Evolutionary conservation across 2,113 vertebrate genomes (phyloP).

Genomic region (Cygnus buccinator): DNA sequence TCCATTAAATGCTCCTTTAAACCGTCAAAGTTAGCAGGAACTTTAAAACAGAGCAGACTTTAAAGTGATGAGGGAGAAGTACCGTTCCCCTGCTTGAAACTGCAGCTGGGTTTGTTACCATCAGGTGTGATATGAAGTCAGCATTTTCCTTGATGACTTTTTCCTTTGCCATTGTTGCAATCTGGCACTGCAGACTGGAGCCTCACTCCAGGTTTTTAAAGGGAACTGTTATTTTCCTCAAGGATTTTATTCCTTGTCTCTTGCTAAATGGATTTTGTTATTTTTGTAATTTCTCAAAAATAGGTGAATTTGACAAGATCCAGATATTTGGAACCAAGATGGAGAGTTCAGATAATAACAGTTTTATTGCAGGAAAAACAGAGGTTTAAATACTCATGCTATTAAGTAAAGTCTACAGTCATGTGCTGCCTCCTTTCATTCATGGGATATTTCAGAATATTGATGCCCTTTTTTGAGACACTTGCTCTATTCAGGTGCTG

Average conservation of each 20-base stretch:
- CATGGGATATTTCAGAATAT: neutral
- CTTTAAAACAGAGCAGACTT: constrained; percentile 54
- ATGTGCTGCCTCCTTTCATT: neutral
- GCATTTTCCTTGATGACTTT: constrained; percentile 43
- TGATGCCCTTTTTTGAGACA: neutral
- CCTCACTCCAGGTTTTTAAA: constrained; percentile 44
- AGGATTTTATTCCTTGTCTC: constrained; percentile 47
- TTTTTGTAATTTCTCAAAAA: constrained; percentile 46
- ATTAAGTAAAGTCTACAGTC: neutral
- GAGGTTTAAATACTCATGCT: constrained; percentile 9
- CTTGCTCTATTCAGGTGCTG: neutral
- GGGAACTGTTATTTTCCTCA: constrained; percentile 31
- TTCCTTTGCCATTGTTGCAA: constrained; percentile 49
- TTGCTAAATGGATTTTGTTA: constrained; percentile 36
- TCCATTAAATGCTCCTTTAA: constrained; percentile 43
- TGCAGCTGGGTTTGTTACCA: constrained; percentile 48
- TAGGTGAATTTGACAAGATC: constrained; percentile 57
- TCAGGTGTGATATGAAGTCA: constrained; percentile 64
- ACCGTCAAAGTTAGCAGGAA: constrained; percentile 9
- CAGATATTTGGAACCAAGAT: constrained; percentile 61
- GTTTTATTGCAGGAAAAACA: constrained; percentile 24
- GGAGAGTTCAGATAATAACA: constrained; percentile 24
- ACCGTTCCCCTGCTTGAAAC: neutral
- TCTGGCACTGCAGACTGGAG: neutral
- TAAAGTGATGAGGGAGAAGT: constrained; percentile 39